These are phyloP conservation scores for Volucella inanis DNA, from an alignment of 2,888 invertebrate genomes.

Conservation along the genomic window DNA sequence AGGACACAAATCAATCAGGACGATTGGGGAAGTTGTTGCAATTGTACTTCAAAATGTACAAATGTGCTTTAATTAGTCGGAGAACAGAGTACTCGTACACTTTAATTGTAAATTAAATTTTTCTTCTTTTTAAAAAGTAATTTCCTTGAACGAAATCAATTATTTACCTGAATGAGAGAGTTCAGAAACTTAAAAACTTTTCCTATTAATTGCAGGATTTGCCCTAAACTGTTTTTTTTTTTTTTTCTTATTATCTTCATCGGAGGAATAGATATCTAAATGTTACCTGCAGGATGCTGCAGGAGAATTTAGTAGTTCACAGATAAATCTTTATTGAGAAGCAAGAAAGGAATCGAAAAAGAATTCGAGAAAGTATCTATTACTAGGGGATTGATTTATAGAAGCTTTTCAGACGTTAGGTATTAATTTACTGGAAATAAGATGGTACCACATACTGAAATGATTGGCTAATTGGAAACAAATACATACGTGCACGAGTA, in stretches of 20 bases:
- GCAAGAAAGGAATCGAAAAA: not conserved
- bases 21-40: too few relatives aligned
- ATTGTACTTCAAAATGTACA: too few relatives aligned
- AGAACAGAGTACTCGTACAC: too few relatives aligned
- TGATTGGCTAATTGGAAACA: too few relatives aligned
- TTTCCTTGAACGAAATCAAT: conserved; percentile 35
- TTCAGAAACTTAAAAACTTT: conserved; percentile 30
- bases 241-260: not conserved
- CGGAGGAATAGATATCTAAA: not conserved
- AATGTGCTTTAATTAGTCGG: too few relatives aligned
- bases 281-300: not conserved
- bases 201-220: conserved; percentile 33
- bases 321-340: conserved; percentile 7
- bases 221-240: conserved; percentile 4
- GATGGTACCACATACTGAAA: too few relatives aligned
- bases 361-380: not conserved
- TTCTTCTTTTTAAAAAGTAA: conserved; percentile 19
- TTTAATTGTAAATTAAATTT: too few relatives aligned
- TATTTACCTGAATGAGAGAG: conserved; percentile 29
- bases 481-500: too few relatives aligned
- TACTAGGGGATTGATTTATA: too few relatives aligned
- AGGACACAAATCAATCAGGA: too few relatives aligned
- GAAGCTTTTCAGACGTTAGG: too few relatives aligned
- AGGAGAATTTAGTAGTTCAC: conserved; percentile 10
- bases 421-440: too few relatives aligned